Base-by-base conservation (phyloP, 2,113 vertebrate genomes). In the Lagopus leucura region DNA sequence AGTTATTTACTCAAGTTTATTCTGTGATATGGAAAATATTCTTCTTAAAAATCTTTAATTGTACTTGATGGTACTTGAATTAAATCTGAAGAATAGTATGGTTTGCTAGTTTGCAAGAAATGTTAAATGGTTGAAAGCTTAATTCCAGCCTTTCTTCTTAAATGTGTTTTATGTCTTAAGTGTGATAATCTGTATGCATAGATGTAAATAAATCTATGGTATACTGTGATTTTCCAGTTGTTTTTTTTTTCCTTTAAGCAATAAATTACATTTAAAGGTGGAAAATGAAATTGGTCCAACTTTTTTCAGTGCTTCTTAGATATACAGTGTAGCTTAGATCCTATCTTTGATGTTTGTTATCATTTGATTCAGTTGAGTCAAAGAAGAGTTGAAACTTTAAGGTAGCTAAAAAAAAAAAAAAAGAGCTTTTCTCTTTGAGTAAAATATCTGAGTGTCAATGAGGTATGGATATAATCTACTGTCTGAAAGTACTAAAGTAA, bases 1-100 rank as follows among this genome's bases (percentile, higher is more conserved):
- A 66, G n/a, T 17, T n/a, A 54, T 27, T 57, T 57, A 93, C 52
- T 40, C n/a, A 72, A 60, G 65, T 90, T 91, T 79, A 61, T 66
- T 27, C 40, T 42, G 15, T 47, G 28, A 13, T 55, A 67, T 34
- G 42, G 22, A 84, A 36, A 88, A 66, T 86, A 30, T 20, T 71
- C 57, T 85, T 71, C 40, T 54, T 77, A 57, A 82, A 61, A 47
- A 71, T 28, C 8, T 63, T 85, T 55, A 76, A 42, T 82, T 86
- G 36, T 54, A 24, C 40, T 50, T 64, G 34, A 74, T 71, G 36
- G 8, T 70, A 47, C 47, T 81, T 69, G 3, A 88, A 76, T 42
- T 50, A 73, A 67, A 66, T 82, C 11, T 36, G 58, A 58, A 20
- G 40, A 73, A 48, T 77, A 48, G 42, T 8, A 30, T 0, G 0